phyloP scores from a whole-genome alignment of 2,888 invertebrate genomes.

The Caenorhabditis sp. region DNA sequence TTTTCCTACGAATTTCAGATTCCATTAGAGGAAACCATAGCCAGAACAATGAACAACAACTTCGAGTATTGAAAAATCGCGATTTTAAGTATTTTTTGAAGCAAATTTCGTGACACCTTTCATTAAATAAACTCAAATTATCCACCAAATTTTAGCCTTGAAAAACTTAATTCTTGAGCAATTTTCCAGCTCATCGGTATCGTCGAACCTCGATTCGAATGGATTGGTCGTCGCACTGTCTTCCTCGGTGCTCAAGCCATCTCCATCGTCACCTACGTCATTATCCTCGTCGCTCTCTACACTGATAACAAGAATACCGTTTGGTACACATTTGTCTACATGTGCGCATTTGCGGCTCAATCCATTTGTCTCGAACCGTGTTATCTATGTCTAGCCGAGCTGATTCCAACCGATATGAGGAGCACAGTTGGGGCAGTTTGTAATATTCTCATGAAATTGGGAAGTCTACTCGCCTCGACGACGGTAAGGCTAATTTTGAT shows the following conservation, averaged over 20 bases:
- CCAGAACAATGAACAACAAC: too few species aligned
- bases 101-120: too few species aligned
- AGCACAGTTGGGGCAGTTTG: slow-evolving; percentile 27
- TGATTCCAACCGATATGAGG: slow-evolving; percentile 35
- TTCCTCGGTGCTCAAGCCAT: slow-evolving; percentile 21
- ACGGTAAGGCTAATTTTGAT: slow-evolving; percentile 14
- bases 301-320: slow-evolving; percentile 22
- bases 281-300: slow-evolving; percentile 18
- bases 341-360: slow-evolving; percentile 29
- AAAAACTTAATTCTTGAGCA: too few species aligned
- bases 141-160: too few species aligned
- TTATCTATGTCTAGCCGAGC: slow-evolving; percentile 27
- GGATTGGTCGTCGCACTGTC: slow-evolving; percentile 24
- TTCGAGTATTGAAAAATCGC: too few species aligned
- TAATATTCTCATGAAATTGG: slow-evolving; percentile 24
- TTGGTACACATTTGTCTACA: slow-evolving; percentile 28
- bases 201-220: slow-evolving; percentile 25
- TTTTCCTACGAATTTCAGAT: too few species aligned
- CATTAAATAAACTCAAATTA: too few species aligned
- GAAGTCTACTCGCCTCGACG: slow-evolving; percentile 24
- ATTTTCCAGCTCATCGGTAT: slow-evolving; percentile 26
- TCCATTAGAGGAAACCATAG: too few species aligned
- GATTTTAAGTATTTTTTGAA: too few species aligned
- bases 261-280: slow-evolving; percentile 21
- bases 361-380: slow-evolving; percentile 26